Evolutionary conservation across 2,888 invertebrate genomes (phyloP), one percentile per base, ranked within the genome.

Genomic region (Platycnemis pennipes): DNA sequence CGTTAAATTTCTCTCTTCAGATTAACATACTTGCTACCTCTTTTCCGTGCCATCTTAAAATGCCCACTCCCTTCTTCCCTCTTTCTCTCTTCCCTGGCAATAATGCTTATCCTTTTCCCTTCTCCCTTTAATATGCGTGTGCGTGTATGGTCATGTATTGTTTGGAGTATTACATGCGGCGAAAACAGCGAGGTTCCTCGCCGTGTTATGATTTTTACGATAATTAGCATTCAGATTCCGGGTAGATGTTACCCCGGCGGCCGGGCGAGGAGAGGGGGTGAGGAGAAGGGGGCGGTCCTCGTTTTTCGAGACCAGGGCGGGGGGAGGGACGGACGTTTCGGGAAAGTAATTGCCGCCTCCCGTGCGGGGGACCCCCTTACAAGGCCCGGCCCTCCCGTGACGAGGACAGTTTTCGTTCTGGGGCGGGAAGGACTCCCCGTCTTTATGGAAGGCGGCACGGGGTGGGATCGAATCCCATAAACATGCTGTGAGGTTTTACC

Each of bases 311-410:
- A 19, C 8, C 8, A 1, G 53, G 53, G 22, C 22, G 19, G 56
- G 56, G 22, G 19, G 16, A 22, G 22, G 63, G 63, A 53, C 11
- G 26, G 77, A 31, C 11, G 22, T 77, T n/a, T 37, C 37, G 77
- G 77, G 31, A 77, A 77, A 77, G 77, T 77, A 77, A 77, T 77
- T 77, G 77, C 77, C 77, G 13, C 77, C 77, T 77, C 77, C 77
- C 77, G 26, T 63, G 37, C 26, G 77, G 22, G 77, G 37, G 31
- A 77, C 37, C 26, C 77, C 77, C 77, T 63, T 63, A 63, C 63
- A 63, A 63, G 77, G 37, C 77, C 31, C 22, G 16, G 77, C 77
- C 63, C 77, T 77, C 77, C 31, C 37, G 77, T 31, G 77, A 3
- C 31, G 77, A 77, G 31, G 8, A 77, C 77, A 77, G 77, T 77